Evolutionary conservation across 2,888 invertebrate species (phyloP).

Genomic region (Coelinius sp.): DNA sequence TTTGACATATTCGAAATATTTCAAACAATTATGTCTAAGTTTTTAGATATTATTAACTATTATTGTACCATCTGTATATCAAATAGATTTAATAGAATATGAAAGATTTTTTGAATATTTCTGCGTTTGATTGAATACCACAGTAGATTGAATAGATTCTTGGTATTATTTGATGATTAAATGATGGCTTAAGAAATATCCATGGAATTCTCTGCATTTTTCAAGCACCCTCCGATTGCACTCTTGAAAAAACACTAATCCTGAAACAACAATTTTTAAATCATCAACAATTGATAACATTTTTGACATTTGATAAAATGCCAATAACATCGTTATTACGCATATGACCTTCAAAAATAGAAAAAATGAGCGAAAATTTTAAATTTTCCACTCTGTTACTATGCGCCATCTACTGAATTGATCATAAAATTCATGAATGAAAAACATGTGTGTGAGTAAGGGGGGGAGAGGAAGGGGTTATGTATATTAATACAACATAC

Average conservation of each 20-base stretch:
- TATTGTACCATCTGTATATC: neutral
- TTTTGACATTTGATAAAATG: too few relatives aligned
- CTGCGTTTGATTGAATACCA: neutral
- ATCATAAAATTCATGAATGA: neutral
- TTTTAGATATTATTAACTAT: too few relatives aligned
- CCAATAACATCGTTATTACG: too few relatives aligned
- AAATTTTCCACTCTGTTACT: neutral
- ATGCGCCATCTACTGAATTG: constrained; percentile 18
- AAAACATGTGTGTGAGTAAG: neutral
- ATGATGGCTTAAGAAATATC: too few relatives aligned
- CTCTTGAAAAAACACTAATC: too few relatives aligned
- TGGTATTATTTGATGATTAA: too few relatives aligned
- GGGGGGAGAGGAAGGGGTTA: too few relatives aligned
- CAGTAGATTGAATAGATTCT: neutral
- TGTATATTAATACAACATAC: neutral
- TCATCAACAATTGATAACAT: too few relatives aligned
- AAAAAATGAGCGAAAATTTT: neutral
- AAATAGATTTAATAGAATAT: neutral
- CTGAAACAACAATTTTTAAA: too few relatives aligned
- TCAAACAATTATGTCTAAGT: neutral
- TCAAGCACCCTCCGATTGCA: too few relatives aligned
- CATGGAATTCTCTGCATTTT: too few relatives aligned
- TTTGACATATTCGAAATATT: neutral
- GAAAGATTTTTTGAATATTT: neutral
- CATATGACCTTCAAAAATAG: neutral